Evolutionary conservation across 1,140 invertebrate genomes (phyloP).

Genomic region (Diorhabda elongata): DNA sequence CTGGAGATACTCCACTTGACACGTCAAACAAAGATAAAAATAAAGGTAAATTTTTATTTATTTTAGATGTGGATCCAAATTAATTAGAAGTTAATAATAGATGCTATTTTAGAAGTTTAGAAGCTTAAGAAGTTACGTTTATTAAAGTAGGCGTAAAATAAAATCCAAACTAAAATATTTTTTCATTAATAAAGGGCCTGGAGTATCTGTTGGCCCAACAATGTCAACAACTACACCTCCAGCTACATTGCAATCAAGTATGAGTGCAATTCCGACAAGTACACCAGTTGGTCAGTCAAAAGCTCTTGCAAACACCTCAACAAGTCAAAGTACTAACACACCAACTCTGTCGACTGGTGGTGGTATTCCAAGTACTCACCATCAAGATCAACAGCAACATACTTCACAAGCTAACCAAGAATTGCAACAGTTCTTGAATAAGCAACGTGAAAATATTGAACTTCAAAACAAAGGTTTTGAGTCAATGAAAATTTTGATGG

Average conservation of each 20-base stretch:
- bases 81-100: no score
- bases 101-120: no score
- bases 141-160: neutral
- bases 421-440: neutral
- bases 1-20: no score
- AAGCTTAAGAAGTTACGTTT: no score
- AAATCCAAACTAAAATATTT: slow-evolving; percentile 4
- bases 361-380: neutral
- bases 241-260: neutral
- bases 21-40: no score
- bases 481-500: neutral
- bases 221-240: neutral
- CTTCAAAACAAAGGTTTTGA: slow-evolving; percentile 5
- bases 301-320: no score
- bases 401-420: neutral
- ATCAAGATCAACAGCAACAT: neutral
- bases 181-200: neutral
- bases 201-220: neutral
- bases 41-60: no score
- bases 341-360: no score
- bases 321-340: no score
- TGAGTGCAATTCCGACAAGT: neutral
- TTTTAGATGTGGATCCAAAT: no score
- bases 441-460: neutral
- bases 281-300: neutral